These are phyloP conservation scores for Adela reaumurella DNA, from an alignment of 2,888 invertebrate genomes.

Conservation along the genomic window DNA sequence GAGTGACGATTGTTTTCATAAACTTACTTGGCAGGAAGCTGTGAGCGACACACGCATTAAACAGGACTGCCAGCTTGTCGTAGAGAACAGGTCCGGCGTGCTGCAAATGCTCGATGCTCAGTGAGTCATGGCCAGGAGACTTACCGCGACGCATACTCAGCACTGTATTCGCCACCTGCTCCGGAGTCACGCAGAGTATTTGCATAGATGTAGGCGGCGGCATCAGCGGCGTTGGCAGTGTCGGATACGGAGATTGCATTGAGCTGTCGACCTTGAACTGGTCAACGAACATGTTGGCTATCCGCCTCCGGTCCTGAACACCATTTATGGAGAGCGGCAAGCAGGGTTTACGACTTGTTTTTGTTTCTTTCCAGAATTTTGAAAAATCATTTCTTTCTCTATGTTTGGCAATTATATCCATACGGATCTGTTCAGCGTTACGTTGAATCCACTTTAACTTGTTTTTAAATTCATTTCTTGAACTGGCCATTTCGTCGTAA, in stretches of 20 bases:
- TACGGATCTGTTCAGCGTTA: not conserved
- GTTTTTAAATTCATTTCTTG: not conserved
- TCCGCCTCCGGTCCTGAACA: not conserved
- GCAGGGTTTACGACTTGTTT: not conserved
- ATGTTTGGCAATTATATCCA: not conserved
- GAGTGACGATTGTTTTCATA: constrained; percentile 8
- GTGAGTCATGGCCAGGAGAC: constrained; percentile 1
- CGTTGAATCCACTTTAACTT: not conserved
- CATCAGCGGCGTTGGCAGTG: not conserved
- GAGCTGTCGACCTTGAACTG: not conserved
- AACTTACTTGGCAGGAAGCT: constrained; percentile 3
- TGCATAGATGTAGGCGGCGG: not conserved
- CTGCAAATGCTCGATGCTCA: not conserved
- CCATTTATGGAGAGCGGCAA: not conserved
- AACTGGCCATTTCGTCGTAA: not conserved
- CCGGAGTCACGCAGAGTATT: no score
- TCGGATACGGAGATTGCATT: not conserved
- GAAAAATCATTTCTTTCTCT: not conserved
- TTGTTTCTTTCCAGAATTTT: not conserved
- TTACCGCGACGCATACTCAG: not conserved
- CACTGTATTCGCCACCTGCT: no score
- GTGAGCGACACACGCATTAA: constrained; percentile 1
- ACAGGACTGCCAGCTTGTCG: no score
- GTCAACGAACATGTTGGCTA: not conserved
- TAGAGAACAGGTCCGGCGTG: no score